Evolutionary conservation across 2,113 vertebrate species (phyloP).

Genomic region (Stegastes partitus): DNA sequence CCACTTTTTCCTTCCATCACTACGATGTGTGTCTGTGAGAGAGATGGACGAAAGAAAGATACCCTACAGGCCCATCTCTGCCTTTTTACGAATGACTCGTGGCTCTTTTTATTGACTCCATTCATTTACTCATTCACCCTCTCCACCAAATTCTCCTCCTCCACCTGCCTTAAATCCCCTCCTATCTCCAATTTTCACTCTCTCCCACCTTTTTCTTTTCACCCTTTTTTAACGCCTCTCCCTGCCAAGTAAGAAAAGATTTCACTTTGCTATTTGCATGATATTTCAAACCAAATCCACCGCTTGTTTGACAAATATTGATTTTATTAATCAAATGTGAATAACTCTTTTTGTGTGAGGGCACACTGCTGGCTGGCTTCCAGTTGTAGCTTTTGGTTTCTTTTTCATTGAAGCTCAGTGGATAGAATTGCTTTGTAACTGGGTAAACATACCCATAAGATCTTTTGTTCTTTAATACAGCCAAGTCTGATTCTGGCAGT

Average conservation of each 20-base stretch:
- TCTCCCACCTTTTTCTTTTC: neutral
- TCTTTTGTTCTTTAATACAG: slow-evolving; percentile 1
- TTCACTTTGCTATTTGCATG: slow-evolving; percentile 49
- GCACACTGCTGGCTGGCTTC: slow-evolving; percentile 1
- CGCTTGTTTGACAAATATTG: slow-evolving; percentile 41
- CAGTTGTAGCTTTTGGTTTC: slow-evolving; percentile 2
- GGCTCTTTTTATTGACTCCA: slow-evolving; percentile 55
- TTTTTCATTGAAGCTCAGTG: slow-evolving; percentile 1
- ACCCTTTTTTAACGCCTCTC: neutral
- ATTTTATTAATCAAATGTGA: slow-evolving; percentile 47
- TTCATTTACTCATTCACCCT: slow-evolving; percentile 50
- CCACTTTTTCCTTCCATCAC: slow-evolving; percentile 33
- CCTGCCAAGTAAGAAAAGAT: neutral
- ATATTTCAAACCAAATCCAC: slow-evolving; percentile 44
- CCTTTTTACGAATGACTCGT: slow-evolving; percentile 18
- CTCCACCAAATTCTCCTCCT: slow-evolving; percentile 16
- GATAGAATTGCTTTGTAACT: neutral
- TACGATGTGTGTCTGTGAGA: slow-evolving; percentile 30
- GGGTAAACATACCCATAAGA: neutral
- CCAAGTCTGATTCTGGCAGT: slow-evolving; percentile 3
- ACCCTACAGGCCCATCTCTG: slow-evolving; percentile 33
- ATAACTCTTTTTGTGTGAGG: slow-evolving; percentile 1
- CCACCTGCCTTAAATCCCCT: slow-evolving; percentile 1
- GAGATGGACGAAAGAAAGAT: slow-evolving; percentile 16
- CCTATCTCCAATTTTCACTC: slow-evolving; percentile 8